Conservation (phyloP, 23 tunicate genomes). For the Halocynthia aurantium region DNA sequence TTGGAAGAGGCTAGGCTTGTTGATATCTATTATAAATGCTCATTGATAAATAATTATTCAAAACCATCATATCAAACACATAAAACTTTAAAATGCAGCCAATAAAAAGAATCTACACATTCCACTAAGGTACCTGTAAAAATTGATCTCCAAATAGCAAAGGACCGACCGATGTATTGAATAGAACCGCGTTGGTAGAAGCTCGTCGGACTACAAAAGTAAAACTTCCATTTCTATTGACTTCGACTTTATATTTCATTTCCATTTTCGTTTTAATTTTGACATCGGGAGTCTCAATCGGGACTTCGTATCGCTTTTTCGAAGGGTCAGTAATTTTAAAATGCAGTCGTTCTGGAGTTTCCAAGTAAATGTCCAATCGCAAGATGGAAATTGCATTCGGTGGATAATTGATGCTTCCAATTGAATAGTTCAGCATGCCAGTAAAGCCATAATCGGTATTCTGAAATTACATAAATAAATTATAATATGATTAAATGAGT, state of each 20-base stretch:
- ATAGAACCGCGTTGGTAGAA: constrained; percentile 38
- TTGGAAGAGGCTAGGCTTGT: constrained; percentile 52
- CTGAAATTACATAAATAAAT: constrained; percentile 17
- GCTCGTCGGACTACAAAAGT: constrained; percentile 32
- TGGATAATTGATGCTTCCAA: constrained; percentile 11
- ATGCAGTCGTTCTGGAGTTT: constrained; percentile 36
- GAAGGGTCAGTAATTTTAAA: constrained; percentile 42
- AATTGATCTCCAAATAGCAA: constrained; percentile 78
- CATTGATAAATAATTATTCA: neutral
- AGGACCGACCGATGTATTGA: constrained; percentile 65
- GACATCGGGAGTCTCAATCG: constrained; percentile 50
- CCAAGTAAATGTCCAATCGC: constrained; percentile 27
- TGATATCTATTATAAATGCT: constrained; percentile 39
- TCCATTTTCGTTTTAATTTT: constrained; percentile 14
- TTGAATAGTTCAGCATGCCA: constrained; percentile 25
- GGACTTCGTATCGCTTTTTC: constrained; percentile 66
- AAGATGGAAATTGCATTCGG: constrained; percentile 30
- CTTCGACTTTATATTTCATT: constrained; percentile 20
- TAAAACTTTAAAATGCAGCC: neutral
- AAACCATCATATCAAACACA: neutral
- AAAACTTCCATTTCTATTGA: constrained; percentile 25
- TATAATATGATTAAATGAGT: neutral
- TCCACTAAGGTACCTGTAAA: constrained; percentile 42
- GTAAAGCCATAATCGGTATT: constrained; percentile 39
- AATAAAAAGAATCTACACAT: neutral